phyloP scores from a whole-genome alignment of 2,113 vertebrate genomes.

The Paratilapia polleni region DNA sequence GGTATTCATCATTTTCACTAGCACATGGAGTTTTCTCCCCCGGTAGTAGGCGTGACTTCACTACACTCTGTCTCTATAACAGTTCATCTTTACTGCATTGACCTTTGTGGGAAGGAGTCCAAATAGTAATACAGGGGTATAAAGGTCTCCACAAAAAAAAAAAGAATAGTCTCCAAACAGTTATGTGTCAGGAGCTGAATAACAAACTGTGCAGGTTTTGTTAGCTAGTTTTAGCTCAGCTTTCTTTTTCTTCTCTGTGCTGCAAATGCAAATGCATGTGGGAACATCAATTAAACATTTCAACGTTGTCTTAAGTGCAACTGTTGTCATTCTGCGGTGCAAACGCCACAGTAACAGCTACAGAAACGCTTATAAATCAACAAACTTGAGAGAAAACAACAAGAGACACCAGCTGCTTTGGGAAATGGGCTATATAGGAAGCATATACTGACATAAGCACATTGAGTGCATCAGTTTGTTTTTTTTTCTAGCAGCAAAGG shows the following conservation, averaged over 20 bases:
- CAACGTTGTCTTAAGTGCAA: neutral
- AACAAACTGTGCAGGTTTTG: neutral
- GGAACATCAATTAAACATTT: neutral
- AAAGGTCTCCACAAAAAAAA: neutral
- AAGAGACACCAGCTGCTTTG: neutral
- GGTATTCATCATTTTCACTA: neutral
- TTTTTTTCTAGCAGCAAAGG: neutral
- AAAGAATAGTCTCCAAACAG: neutral
- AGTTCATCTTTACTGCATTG: neutral
- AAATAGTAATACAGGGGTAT: neutral
- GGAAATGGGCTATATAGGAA: neutral
- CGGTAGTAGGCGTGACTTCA: neutral
- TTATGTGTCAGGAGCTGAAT: neutral
- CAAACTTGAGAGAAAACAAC: neutral
- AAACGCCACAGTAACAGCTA: neutral
- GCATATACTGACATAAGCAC: slow-evolving; percentile 9
- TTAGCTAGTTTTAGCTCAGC: neutral
- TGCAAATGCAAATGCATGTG: neutral
- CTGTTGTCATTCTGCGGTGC: neutral
- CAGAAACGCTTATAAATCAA: neutral
- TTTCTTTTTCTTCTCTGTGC: neutral
- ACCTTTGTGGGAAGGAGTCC: neutral
- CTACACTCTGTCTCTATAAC: neutral
- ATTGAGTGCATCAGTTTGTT: neutral
- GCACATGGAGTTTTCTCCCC: neutral